Evolutionary conservation across 2,888 invertebrate genomes (phyloP), one percentile per base, ranked within the genome.

Genomic region (Coronaproctus castanopsis): DNA sequence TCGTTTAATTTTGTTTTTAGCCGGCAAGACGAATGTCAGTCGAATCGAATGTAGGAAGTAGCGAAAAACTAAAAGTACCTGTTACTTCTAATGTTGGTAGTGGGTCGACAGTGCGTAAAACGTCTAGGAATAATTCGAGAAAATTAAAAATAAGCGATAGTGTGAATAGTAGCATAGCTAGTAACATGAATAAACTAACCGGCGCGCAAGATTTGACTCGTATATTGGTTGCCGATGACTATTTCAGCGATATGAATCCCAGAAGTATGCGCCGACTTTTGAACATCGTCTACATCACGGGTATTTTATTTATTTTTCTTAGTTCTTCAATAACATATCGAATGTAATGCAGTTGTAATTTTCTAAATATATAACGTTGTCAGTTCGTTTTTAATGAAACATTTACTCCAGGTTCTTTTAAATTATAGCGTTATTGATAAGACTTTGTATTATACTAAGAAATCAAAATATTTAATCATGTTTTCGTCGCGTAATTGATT

Each of bases 291-390:
- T 95, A 95, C 68, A 85, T 96, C 58, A 95, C 95, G 62, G 90
- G 89, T 88, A 67, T 69, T 50, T 23, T 58, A 54, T 21, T 2
- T 55, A 24, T 69, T 72, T 2, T 70, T 89, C 93, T 92, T 64
- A 86, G 97, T 58, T 78, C 98, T 65, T 77, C 98, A 66, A 89
- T 97, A 78, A 92, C 97, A 69, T 96, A 97, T 79, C 92, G 95
- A 76, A 89, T 98, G 66, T 97, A 97, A 71, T 98, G 98, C 76
- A 93, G 91, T 74, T 98, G 97, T n/a, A n/a, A n/a, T n/a, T n/a
- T n/a, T n/a, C n/a, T n/a, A n/a, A n/a, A n/a, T n/a, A n/a, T n/a
- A n/a, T n/a, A n/a, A n/a, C n/a, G n/a, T n/a, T n/a, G n/a, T n/a
- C n/a, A n/a, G n/a, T n/a, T n/a, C n/a, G n/a, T n/a, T n/a, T n/a